Conservation (phyloP, 2,113 vertebrate species). For the Falcunculus frontatus region DNA sequence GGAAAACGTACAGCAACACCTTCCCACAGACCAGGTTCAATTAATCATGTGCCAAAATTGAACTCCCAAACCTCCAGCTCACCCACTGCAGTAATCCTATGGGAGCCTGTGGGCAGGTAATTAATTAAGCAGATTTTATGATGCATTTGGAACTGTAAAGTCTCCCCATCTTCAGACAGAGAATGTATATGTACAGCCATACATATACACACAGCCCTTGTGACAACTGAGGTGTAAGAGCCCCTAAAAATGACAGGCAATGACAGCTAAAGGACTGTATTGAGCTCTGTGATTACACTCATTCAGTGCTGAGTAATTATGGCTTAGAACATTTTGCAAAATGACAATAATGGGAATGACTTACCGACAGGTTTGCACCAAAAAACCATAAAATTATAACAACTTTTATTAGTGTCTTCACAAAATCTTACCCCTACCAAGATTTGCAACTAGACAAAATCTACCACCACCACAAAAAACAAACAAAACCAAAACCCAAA, state of each 20-base stretch:
- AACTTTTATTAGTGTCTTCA: conserved; percentile 1
- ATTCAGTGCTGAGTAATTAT: neutral
- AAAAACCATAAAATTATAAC: neutral
- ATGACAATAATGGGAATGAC: conserved; percentile 63
- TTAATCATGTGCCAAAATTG: neutral
- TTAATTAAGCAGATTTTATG: neutral
- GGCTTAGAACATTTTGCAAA: neutral
- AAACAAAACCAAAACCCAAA: neutral
- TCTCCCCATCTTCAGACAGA: neutral
- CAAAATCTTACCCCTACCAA: neutral
- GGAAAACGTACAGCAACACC: neutral
- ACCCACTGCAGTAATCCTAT: neutral
- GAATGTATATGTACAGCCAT: neutral
- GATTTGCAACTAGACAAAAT: neutral
- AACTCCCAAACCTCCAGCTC: neutral
- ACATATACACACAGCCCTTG: neutral
- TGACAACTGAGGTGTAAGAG: neutral
- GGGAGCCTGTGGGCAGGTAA: neutral
- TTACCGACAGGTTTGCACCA: conserved; percentile 31
- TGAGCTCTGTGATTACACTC: neutral
- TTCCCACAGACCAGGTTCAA: neutral
- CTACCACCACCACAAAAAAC: neutral
- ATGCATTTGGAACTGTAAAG: neutral
- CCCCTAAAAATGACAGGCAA: neutral
- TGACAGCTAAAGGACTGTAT: neutral